These are phyloP conservation scores for Genyomyrus donnyi DNA, from an alignment of 2,113 vertebrate genomes.

Conservation along the genomic window DNA sequence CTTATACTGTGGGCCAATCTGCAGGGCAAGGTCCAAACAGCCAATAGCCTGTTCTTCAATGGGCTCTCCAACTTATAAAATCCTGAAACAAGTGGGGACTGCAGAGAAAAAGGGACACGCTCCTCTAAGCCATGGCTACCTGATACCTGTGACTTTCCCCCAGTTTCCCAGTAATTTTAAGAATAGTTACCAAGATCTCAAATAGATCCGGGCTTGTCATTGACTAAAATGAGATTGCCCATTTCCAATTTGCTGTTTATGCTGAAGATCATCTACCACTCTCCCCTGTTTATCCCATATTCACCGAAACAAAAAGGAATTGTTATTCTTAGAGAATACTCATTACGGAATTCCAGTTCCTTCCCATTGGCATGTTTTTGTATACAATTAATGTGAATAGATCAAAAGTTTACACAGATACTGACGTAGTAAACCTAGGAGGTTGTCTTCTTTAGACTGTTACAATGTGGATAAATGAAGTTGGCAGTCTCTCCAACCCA, in stretches of 20 bases:
- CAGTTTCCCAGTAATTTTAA: constrained; percentile 40
- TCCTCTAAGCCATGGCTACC: constrained; percentile 28
- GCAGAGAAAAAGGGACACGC: constrained; percentile 32
- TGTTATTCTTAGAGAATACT: not conserved
- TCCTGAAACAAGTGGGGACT: constrained; percentile 35
- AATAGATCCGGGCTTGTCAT: not conserved
- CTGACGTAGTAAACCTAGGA: not conserved
- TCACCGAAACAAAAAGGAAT: not conserved
- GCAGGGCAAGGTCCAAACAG: constrained; percentile 42
- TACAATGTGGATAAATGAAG: not conserved
- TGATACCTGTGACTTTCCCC: constrained; percentile 37
- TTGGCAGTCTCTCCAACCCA: not conserved
- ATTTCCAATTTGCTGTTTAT: not conserved
- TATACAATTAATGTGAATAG: not conserved
- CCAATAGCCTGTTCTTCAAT: constrained; percentile 35
- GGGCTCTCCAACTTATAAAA: constrained; percentile 54
- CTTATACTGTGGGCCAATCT: constrained; percentile 32
- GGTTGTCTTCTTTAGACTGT: not conserved
- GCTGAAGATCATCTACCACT: not conserved
- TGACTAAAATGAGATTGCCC: not conserved
- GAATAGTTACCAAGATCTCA: constrained; percentile 14
- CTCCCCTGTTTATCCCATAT: not conserved
- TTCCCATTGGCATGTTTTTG: not conserved
- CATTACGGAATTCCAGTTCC: not conserved
- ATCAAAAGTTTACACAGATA: not conserved